Evolutionary conservation across 1,140 invertebrate species (phyloP).

Genomic region (Cephus cinctus): DNA sequence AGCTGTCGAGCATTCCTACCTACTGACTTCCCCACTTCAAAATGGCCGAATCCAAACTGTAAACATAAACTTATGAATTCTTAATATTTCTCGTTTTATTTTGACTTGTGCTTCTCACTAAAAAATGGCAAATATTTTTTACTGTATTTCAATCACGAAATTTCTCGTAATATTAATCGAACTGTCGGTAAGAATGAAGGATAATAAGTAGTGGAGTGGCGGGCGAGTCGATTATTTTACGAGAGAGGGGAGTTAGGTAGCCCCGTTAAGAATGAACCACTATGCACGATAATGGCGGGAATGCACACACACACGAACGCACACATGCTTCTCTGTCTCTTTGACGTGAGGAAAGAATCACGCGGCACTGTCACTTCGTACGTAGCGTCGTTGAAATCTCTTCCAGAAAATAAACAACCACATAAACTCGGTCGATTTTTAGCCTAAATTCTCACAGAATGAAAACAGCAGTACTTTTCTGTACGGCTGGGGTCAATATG

Average conservation of each 20-base stretch:
- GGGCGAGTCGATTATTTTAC: constrained; percentile 40
- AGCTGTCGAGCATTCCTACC: constrained; percentile 12
- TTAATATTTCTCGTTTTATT: constrained; percentile 12
- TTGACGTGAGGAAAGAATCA: constrained; percentile 20
- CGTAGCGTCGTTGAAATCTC: constrained; percentile 13
- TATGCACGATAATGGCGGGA: constrained; percentile 42
- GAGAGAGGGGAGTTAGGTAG: constrained; percentile 21
- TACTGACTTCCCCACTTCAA: constrained; percentile 35
- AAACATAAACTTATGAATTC: not conserved
- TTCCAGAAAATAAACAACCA: constrained; percentile 9
- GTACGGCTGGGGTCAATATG: constrained; percentile 3
- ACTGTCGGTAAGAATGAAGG: no score
- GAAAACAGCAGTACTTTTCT: not conserved
- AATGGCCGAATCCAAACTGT: constrained; percentile 41
- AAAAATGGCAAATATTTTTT: not conserved
- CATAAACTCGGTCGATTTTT: not conserved
- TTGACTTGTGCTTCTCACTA: constrained; percentile 14
- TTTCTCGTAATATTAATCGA: no score
- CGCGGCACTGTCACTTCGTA: constrained; percentile 19
- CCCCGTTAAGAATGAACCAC: constrained; percentile 32
- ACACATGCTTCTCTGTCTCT: constrained; percentile 18
- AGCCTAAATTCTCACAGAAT: constrained; percentile 8
- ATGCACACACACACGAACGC: constrained; percentile 17
- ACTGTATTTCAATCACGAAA: not conserved
- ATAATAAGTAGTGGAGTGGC: constrained; percentile 11